Percentiles rank a stretch among this genome's conserved stretches.
These are phyloP conservation scores for Grammomys surdaster DNA, from an alignment of 2,113 vertebrate species.

Conservation along the genomic window DNA sequence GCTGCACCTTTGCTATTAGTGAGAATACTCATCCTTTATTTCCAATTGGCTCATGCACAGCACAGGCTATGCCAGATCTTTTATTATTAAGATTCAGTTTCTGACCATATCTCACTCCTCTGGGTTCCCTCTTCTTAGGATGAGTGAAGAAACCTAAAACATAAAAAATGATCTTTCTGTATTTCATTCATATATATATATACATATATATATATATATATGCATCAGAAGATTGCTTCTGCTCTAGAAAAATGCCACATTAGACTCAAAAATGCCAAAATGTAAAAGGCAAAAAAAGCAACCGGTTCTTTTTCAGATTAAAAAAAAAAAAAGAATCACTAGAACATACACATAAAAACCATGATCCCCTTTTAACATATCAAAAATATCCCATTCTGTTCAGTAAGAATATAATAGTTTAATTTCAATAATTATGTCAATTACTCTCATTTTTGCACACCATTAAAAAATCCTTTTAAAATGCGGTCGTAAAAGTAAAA, in stretches of 20 bases:
- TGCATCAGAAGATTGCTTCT: background rate
- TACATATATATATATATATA: no score
- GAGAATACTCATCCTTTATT: background rate
- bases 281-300: conserved; percentile 36
- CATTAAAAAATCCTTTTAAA: conserved; percentile 50
- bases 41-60: fast-evolving
- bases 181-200: background rate
- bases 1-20: background rate
- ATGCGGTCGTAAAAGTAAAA: conserved; percentile 53
- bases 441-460: conserved; percentile 52
- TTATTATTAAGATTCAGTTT: background rate
- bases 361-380: conserved; percentile 48
- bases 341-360: background rate
- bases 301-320: conserved; percentile 42
- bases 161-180: background rate
- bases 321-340: background rate
- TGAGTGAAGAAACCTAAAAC: background rate
- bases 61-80: background rate
- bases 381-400: conserved; percentile 47
- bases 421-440: conserved; percentile 57
- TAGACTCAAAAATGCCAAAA: conserved; percentile 25
- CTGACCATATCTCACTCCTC: background rate
- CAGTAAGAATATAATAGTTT: conserved; percentile 51
- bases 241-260: background rate
- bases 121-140: background rate